Base-by-base conservation (phyloP, 2,888 invertebrate species). In the Caenorhabditis imperialis region DNA sequence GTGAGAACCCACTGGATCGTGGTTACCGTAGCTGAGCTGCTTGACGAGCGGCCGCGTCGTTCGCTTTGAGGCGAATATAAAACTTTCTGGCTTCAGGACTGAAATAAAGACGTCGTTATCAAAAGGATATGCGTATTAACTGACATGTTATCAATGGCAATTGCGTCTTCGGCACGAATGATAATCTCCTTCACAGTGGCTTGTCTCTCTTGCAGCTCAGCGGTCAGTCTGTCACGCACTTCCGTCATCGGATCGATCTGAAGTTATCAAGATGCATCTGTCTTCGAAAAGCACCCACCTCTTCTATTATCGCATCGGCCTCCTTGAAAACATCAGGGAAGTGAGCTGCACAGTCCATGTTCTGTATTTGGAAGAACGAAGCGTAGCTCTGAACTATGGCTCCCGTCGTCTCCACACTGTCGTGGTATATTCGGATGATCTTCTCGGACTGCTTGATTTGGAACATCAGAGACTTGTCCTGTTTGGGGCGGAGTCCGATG, bases 181-280 rank as follows among this genome's bases (percentile, higher is more conserved):
- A 87, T 71, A 22, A 81, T 80, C 53, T 86, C 86, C 37, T 84
- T 81, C 16, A 86, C 81, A 4, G 81, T 58, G n/a, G 82, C 78
- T 33, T 82, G 76, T 35, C 82, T 75, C 61, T 86, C 84, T 18
- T 84, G 81, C 30, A 83, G 74, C 27, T 87, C 86, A 27, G 86
- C 78, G 4, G 77, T 72, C 44, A 87, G 57, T 37, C 78, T 61
- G 37, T 85, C 84, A 30, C 82, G 76, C 12, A 84, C 79, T 27
- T 79, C 78, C 38, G 84, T 83, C 75, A 83, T 77, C 8, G 77
- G 77, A 22, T 87, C 86, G 58, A 86, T 79, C 85, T 86, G 50
- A 42, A 18, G 4, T 42, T 42, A 10, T 16, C 18, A 3, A 42
- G 20, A 20, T 42, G 27, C 20, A 10, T 8, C 14, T 22, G 20